Evolutionary conservation across 1,140 invertebrate species (phyloP), one percentile per base, ranked within the genome.

Genomic region (Stratiolaelaps scimitus): DNA sequence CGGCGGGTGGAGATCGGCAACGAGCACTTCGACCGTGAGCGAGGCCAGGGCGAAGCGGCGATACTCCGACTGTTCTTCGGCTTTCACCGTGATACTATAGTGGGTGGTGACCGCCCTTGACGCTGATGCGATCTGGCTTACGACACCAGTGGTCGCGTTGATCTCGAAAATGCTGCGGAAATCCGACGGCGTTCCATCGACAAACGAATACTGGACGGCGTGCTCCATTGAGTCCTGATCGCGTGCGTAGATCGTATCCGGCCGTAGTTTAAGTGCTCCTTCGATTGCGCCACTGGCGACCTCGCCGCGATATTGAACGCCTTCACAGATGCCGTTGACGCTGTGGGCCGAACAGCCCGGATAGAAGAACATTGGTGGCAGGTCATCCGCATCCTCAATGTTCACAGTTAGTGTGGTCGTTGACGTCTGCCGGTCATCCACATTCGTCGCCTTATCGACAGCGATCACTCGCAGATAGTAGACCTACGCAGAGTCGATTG

Each of bases 211-310:
- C 56, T 80, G 79, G 64, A 90, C 88, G 0, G 82, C 81, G 0
- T 86, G 82, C 72, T 88, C 85, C 10, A 91, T 81, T 0, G 88
- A 88, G 72, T 92, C 88, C 81, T 88, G 85, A 73, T 91, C 88
- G 0, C 88, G 82, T 0, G 88, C 89, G 76, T 88, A 85, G 65
- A 92, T 89, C 71, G 87, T 85, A 72, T 91, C 88, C 0, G 89
- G 89, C n/a, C 81, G 78, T 26, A 92, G 84, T 65, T 84, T 83
- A 1, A 92, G 77, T 43, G 89, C 83, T 0, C 88, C 88, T 26
- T 87, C 70, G 65, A 67, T 64, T 34, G 67, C 43, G 4, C 68
- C 71, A 43, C 69, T 71, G 0, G 65, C 68, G 0, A 71, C 64
- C 5, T 64, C 30, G 5, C 69, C 70, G n/a, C 48, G 65, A 47